Evolutionary conservation across 1,140 invertebrate genomes (phyloP), one percentile per base, ranked within the genome.

Genomic region (Drosophila serrata): DNA sequence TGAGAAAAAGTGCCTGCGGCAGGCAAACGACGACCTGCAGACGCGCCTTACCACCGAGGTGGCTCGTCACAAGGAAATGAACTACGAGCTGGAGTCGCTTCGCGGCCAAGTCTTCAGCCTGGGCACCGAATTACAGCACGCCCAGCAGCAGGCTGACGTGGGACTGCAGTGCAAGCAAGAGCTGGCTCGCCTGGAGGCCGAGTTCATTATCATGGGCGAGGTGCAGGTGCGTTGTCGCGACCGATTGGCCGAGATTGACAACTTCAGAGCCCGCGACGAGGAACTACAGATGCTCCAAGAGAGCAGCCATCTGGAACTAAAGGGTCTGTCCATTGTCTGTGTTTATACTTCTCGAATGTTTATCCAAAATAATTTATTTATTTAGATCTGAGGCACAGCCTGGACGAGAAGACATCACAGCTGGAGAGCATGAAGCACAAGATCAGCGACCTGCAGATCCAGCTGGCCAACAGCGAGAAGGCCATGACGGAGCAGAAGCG

Each of bases 401-500:
- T 94, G 31, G 93, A 94, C 22, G 75, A 85, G 17, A 93, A 93
- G 68, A 92, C 86, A 56, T 92, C 92, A 15, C 82, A 91, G 46
- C 73, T 94, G 31, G 94, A 95, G 53, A 94, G 94, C 48, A 93
- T 92, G 35, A 93, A 91, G 60, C 87, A 91, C 43, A 92, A 93
- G 65, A 93, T 95, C 59, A 65, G 68, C 17, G 94, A 95, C 64
- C 82, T 95, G 53, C 94, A 95, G 75, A 55, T 86, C 19, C 81
- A 91, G 46, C 60, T 94, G 37, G 74, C 60, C 13, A 93, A 93
- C 65, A 93, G 93, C 68, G 94, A 95, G 48, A 92, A 93, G 64
- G 77, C 92, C 31, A 93, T 94, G 60, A 91, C 93, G 11, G 91
- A 93, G 40, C 93, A 94, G 57, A 95, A 95, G 80, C 93, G 94